These are phyloP conservation scores for Panopea generosa DNA, from an alignment of 2,888 invertebrate genomes.

Conservation along the genomic window DNA sequence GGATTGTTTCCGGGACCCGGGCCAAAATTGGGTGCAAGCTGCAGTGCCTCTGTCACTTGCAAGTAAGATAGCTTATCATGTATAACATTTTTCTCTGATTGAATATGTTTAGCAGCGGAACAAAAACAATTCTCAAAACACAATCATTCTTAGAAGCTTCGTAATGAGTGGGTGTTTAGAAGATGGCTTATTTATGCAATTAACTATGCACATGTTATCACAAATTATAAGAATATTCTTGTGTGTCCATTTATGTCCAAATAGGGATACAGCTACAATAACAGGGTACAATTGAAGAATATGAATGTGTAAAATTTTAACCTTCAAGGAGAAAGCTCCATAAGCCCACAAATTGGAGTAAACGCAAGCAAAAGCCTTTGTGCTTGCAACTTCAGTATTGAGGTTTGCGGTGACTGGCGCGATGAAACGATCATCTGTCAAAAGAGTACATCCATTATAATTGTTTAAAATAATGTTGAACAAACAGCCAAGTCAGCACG, in stretches of 20 bases:
- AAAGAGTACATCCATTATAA: conserved; percentile 41
- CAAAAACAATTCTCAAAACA: conserved; percentile 37
- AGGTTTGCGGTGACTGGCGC: conserved; percentile 23
- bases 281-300: conserved; percentile 42
- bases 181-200: conserved; percentile 38
- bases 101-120: conserved; percentile 22
- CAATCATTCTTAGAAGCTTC: conserved; percentile 31
- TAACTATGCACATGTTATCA: conserved; percentile 32
- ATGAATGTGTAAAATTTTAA: conserved; percentile 29
- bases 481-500: conserved; percentile 33
- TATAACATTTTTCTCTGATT: conserved; percentile 18
- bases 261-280: conserved; percentile 31
- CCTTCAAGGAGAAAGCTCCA: conserved; percentile 32
- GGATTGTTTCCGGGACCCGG: no score
- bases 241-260: no score
- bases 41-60: no score
- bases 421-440: conserved; percentile 37
- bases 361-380: no score
- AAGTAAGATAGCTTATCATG: no score
- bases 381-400: conserved; percentile 27
- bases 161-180: no score
- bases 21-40: no score
- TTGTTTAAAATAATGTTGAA: conserved; percentile 15
- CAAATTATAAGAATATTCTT: conserved; percentile 33
- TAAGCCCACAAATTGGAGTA: no score